Base-by-base conservation (phyloP, 2,888 invertebrate species). In the Troides aeacus region DNA sequence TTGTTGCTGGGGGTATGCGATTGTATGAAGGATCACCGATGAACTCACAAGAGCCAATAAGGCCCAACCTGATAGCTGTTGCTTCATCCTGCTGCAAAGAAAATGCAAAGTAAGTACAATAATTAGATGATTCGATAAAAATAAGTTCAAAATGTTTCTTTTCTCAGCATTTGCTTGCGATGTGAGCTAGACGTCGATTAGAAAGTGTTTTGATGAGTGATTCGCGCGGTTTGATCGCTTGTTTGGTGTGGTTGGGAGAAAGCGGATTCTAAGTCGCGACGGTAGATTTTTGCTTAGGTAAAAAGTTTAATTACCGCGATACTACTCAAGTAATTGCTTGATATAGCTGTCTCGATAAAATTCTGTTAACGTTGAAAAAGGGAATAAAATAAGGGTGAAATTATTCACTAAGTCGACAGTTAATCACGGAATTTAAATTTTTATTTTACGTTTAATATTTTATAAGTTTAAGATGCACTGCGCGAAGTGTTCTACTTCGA, bases 1-100 rank as follows among this genome's bases (percentile, higher is more conserved):
- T 66, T 82, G 89, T 78, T 89, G 92, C 53, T 70, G 69, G 76
- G 96, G 96, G 80, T 95, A 95, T 61, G 96, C 95, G 72, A 95
- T 87, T 71, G 95, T 95, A 77, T 94, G 94, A 72, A 96, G 91
- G 66, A 96, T 88, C 72, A 94, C 92, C 76, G 95, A 95, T 78
- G 94, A 94, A 79, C 94, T 93, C 79, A 96, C 93, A 72, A 97
- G 93, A 80, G 94, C 94, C 79, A 97, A 91, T 72, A 97, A 89
- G 79, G 94, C 93, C 94, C 96, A 95, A 70, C 96, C 95, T 78
- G 93, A 84, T 65, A 94, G 85, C 83, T 94, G 94, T 87, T 95
- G 95, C 86, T 93, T 92, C 88, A 95, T 93, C 94, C 96, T 90
- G 88, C 72, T 53, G 39, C 56, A 69, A 62, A 78, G 78, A 82